Evolutionary conservation across 2,888 invertebrate species (phyloP).

Genomic region (Macroteleia sp.): DNA sequence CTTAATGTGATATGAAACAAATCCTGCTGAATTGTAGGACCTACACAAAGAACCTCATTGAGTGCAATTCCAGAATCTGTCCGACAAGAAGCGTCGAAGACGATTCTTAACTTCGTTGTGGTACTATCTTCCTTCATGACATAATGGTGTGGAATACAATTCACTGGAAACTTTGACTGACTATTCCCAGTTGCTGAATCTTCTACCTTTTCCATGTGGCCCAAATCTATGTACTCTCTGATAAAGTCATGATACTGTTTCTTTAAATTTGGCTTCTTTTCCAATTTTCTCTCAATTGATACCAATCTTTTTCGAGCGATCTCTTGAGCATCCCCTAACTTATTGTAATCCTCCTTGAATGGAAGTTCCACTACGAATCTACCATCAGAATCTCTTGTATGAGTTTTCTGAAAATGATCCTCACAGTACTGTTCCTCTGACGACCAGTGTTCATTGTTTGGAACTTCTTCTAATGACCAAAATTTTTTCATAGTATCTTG

Average conservation of each 20-base stretch:
- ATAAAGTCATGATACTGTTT: constrained; percentile 36
- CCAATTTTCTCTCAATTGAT: constrained; percentile 29
- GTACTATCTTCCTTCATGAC: background rate
- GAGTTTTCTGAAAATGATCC: constrained; percentile 24
- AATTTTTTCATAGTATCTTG: constrained; percentile 19
- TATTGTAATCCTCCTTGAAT: background rate
- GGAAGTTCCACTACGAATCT: constrained; percentile 50
- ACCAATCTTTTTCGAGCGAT: constrained; percentile 47
- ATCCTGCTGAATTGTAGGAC: constrained; percentile 11
- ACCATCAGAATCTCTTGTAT: constrained; percentile 7
- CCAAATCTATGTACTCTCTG: constrained; percentile 33
- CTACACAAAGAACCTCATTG: constrained; percentile 2
- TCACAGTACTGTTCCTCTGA: constrained; percentile 31
- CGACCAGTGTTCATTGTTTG: background rate
- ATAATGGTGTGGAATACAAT: no score
- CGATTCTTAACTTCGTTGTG: constrained; percentile 3
- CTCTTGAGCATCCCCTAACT: constrained; percentile 46
- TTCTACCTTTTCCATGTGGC: constrained; percentile 31
- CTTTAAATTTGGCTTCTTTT: constrained; percentile 14
- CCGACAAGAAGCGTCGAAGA: constrained; percentile 8
- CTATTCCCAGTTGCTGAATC: no score
- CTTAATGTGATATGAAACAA: background rate
- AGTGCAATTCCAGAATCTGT: constrained; percentile 53
- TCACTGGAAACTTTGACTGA: no score
- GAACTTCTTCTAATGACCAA: constrained; percentile 36